Base-by-base conservation (phyloP, 2,113 vertebrate species). In the Solea senegalensis region DNA sequence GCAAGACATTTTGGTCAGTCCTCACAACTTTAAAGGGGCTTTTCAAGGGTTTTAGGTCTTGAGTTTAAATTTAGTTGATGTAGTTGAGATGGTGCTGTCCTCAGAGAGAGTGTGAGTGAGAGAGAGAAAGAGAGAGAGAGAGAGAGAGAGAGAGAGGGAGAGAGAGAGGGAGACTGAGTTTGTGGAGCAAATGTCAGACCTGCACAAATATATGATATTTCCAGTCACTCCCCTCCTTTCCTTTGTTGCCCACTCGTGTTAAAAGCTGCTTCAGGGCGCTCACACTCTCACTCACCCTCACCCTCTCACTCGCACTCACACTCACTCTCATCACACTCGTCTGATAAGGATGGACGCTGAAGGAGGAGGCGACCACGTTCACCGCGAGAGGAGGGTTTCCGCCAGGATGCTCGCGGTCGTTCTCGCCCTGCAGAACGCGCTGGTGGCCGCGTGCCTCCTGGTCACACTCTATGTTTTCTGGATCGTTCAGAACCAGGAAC, bases 401-500 rank as follows among this genome's bases (percentile, higher is more conserved):
- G 54, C 69, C 65, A 26, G 70, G 28, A 78, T 13, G 69, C 67
- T 90, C 1, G 70, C 66, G 45, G 44, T 81, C 46, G 26, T 87
- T 8, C 51, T 89, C 3, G 56, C 62, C 3, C 58, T 79, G 59
- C 90, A 85, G 77, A 86, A 74, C 66, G 1, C 83, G 48, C 52
- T 92, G 61, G 67, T 90, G 78, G 59, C 34, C 1, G 49, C 72
- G 12, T 89, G 87, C 59, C 49, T 92, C 13, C 2, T 67, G 2
- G n/a, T 74, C 49, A 80, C 80, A 0, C 7, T 86, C 0, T 79
- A 70, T 64, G 8, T 76, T 1, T 82, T 66, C 82, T 53, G 49
- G 64, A 8, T n/a, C 4, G 3, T 15, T 6, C 45, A 48, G n/a
- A 7, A 11, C 0, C n/a, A 52, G 65, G 46, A 62, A 9, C 41